Conservation (phyloP, 2,797 vertebrate species). For the Eulemur mongoz region DNA sequence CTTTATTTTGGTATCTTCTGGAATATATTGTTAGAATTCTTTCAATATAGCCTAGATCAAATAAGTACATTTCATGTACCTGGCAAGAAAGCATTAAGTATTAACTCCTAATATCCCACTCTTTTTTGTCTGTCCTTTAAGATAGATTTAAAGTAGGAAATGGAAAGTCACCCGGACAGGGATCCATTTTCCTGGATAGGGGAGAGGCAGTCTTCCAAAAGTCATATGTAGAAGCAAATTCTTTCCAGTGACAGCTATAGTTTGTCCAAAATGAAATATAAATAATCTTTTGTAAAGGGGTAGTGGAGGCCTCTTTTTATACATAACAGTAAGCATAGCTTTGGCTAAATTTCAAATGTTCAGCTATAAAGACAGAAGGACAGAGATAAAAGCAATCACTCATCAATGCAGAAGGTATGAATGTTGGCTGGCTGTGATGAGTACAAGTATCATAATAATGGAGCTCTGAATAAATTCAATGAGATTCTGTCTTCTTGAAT, state of each 20-base stretch:
- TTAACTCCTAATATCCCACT: neutral
- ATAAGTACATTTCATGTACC: neutral
- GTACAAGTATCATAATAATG: neutral
- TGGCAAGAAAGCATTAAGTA: conserved; percentile 41
- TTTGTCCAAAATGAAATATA: conserved; percentile 1
- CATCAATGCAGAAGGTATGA: neutral
- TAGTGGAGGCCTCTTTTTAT: neutral
- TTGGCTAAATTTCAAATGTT: conserved; percentile 3
- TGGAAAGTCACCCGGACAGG: neutral
- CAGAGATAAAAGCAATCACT: neutral
- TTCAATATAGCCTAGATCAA: neutral
- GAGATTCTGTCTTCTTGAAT: conserved; percentile 19
- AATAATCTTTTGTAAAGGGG: neutral
- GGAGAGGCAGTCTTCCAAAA: neutral
- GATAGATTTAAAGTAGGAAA: conserved; percentile 45
- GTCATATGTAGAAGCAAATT: neutral
- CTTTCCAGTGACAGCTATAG: neutral
- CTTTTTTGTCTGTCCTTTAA: neutral
- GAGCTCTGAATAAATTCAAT: neutral
- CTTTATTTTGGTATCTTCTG: neutral
- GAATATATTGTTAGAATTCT: neutral
- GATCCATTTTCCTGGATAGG: neutral
- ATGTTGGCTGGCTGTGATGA: neutral
- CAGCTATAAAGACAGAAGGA: neutral
- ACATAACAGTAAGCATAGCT: neutral